Percentiles rank a stretch among this genome's conserved stretches.
phyloP scores from a whole-genome alignment of 1,140 invertebrate species.

The Magallana ariakensis region DNA sequence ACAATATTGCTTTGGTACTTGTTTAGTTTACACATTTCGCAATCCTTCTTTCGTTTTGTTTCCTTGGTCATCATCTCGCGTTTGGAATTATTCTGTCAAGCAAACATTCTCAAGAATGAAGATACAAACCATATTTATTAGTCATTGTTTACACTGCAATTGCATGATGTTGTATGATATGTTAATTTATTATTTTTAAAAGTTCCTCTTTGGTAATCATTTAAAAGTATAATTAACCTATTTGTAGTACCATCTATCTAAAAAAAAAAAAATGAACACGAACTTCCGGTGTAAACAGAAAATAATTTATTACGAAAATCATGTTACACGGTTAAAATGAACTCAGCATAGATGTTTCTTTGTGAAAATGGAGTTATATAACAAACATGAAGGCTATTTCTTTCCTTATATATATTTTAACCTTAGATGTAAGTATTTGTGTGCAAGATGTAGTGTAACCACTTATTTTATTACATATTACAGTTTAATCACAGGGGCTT shows the following conservation, averaged over 20 bases:
- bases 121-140: no score
- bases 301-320: not conserved
- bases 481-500: no score
- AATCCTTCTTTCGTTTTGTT: not conserved
- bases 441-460: no score
- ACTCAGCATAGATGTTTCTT: not conserved
- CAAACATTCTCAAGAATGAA: no score
- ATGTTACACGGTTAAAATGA: not conserved
- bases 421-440: not conserved
- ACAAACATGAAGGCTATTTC: not conserved
- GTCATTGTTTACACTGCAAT: no score
- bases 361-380: not conserved
- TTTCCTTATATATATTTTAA: not conserved
- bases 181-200: no score
- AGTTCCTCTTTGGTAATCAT: no score
- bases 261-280: not conserved
- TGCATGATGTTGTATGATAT: no score
- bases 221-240: no score
- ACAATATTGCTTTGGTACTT: no score
- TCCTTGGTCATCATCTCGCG: not conserved
- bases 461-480: no score
- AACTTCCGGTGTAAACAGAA: conserved; percentile 30
- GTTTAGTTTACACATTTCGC: not conserved
- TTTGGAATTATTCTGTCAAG: not conserved
- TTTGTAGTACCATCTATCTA: not conserved